Evolutionary conservation across 1,140 invertebrate species (phyloP), one percentile per base, ranked within the genome.

Genomic region (Drosophila repletoides): DNA sequence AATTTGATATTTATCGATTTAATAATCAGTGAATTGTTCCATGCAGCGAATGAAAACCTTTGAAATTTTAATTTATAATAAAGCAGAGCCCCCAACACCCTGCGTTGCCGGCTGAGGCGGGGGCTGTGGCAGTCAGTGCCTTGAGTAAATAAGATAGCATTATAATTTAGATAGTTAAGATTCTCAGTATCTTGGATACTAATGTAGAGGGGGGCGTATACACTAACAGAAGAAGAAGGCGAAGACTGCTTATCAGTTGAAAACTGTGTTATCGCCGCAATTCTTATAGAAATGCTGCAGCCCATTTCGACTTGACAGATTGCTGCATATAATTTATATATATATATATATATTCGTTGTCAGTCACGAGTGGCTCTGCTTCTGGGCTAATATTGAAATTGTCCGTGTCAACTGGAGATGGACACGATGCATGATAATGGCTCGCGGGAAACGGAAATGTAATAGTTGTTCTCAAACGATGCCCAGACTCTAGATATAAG

Each of bases 321-420:
- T 53, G 59, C 59, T 84, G 79, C 77, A 79, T 84, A 83, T 73
- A 28, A 75, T 72, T 79, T 74, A 74, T 86, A 59, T 71, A 10
- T 4, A 40, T 26, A 7, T 14, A 9, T 7, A 21, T 22, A 12
- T 43, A 43, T 17, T 7, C 19, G 15, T 40, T 14, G 15, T 7
- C 36, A 66, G 33, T 49, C 40, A 65, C 61, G 43, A 31, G 61
- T 59, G 33, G 31, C 2, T 15, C 10, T 3, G 40, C n/a, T n/a
- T n/a, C 51, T 56, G 9, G 21, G n/a, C 40, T 34, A 29, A 53
- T 33, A 48, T 48, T 43, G 34, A 26, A 33, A 24, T 46, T 46
- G 10, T 52, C n/a, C 26, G n/a, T 28, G 49, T 53, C 34, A 53
- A 53, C 34, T n/a, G n/a, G 4, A 46, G 24, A 28, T 48, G 33